Evolutionary conservation across 2,888 invertebrate species (phyloP).

Genomic region (Drosophila bunnanda): DNA sequence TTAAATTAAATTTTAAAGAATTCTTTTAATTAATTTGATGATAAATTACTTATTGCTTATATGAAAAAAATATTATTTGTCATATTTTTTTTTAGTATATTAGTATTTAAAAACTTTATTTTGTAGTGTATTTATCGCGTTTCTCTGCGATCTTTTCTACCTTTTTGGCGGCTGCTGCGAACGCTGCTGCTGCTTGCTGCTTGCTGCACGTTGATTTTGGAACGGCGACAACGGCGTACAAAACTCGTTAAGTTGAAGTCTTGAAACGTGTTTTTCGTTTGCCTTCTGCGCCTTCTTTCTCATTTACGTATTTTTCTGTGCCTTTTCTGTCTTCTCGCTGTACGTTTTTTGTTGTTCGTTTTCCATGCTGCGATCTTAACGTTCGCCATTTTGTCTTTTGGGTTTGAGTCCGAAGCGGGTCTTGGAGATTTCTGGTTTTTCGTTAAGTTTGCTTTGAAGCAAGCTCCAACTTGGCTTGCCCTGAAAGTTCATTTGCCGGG

Average conservation of each 20-base stretch:
- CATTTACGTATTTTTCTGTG: slow-evolving; percentile 42
- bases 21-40: too few species aligned
- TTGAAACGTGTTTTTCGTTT: slow-evolving; percentile 67
- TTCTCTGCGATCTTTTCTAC: slow-evolving; percentile 48
- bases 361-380: slow-evolving; percentile 56
- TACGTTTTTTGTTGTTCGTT: slow-evolving; percentile 11
- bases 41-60: background rate
- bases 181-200: slow-evolving; percentile 2
- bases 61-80: background rate
- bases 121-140: slow-evolving; percentile 33
- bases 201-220: slow-evolving; percentile 63
- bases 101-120: slow-evolving; percentile 42
- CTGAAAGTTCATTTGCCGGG: slow-evolving; percentile 55
- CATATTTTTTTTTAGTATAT: background rate
- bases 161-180: slow-evolving; percentile 44
- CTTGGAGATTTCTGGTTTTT: slow-evolving; percentile 63
- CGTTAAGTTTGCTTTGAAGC: background rate
- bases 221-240: slow-evolving; percentile 30
- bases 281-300: slow-evolving; percentile 53
- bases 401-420: slow-evolving; percentile 23
- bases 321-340: too few species aligned
- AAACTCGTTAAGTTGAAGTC: slow-evolving; percentile 74
- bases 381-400: slow-evolving; percentile 68
- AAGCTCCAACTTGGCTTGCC: slow-evolving; percentile 13
- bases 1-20: too few species aligned